Percentiles rank a stretch among this genome's conserved stretches.
phyloP scores from a whole-genome alignment of 2,888 invertebrate genomes.

The Lasioglossum pauxillum region DNA sequence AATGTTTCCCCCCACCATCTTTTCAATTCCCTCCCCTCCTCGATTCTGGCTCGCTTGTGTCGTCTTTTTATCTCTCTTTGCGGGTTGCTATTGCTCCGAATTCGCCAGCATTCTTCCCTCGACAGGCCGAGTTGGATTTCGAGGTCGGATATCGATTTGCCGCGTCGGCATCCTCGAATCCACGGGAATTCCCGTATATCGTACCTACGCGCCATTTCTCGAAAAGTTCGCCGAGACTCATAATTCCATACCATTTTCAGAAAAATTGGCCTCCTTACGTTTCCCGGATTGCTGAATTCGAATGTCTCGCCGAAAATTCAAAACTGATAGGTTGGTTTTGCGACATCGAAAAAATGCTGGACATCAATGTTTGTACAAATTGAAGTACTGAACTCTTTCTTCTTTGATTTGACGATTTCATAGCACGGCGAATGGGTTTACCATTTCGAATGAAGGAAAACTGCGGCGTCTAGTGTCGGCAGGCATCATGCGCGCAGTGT shows the following conservation, averaged over 20 bases:
- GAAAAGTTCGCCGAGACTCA: neutral
- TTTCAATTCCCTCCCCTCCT: conserved; percentile 30
- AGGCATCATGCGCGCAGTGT: neutral
- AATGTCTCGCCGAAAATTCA: neutral
- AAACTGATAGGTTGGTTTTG: too few relatives aligned
- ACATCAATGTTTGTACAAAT: neutral
- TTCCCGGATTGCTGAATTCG: neutral
- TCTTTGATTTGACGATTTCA: neutral
- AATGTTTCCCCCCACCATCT: neutral
- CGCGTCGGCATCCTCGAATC: conserved; percentile 74
- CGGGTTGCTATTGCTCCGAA: conserved; percentile 50
- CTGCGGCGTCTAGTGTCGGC: neutral
- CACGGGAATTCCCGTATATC: conserved; percentile 70
- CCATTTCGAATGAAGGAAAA: neutral
- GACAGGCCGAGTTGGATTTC: conserved; percentile 60
- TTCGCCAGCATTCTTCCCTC: conserved; percentile 56
- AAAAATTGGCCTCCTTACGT: neutral
- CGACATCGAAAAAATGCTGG: neutral
- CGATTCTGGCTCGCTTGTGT: conserved; percentile 36
- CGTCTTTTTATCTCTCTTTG: conserved; percentile 45
- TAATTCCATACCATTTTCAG: neutral
- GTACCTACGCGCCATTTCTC: conserved; percentile 63
- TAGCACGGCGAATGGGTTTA: neutral
- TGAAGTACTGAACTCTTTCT: too few relatives aligned
- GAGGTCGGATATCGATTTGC: conserved; percentile 79